A percentile compares a stretch with the other conserved stretches of the same genome.
Evolutionary conservation across 2,888 invertebrate genomes (phyloP).

Genomic region (Mythimna vitellina): DNA sequence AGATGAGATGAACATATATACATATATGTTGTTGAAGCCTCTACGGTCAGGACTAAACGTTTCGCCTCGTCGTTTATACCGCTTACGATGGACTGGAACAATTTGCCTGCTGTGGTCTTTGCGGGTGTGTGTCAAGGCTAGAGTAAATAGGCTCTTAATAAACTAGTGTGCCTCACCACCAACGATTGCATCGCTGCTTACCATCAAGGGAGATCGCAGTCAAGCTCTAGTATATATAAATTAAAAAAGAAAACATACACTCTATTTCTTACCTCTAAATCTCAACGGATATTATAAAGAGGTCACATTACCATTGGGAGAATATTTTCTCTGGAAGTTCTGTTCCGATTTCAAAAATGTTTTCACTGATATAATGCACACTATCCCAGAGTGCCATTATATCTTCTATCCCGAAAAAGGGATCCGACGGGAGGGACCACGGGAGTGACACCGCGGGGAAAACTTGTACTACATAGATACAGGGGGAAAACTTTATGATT

Average conservation of each 20-base stretch:
- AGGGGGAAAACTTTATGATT: neutral
- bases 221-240: too few relatives aligned
- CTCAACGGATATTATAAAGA: neutral
- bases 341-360: neutral
- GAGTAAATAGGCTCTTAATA: too few relatives aligned
- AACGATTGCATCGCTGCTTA: too few relatives aligned
- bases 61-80: too few relatives aligned
- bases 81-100: too few relatives aligned
- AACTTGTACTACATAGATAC: neutral
- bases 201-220: too few relatives aligned
- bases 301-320: neutral
- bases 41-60: too few relatives aligned
- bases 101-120: too few relatives aligned
- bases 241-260: neutral
- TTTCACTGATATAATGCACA: neutral
- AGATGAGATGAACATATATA: neutral
- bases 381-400: too few relatives aligned
- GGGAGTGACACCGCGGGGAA: neutral
- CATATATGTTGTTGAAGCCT: neutral
- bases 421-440: neutral
- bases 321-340: neutral
- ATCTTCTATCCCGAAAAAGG: too few relatives aligned
- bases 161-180: too few relatives aligned
- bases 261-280: neutral
- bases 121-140: too few relatives aligned